These are phyloP conservation scores for Hemibagrus wyckioides DNA, from an alignment of 2,113 vertebrate species.

Conservation along the genomic window DNA sequence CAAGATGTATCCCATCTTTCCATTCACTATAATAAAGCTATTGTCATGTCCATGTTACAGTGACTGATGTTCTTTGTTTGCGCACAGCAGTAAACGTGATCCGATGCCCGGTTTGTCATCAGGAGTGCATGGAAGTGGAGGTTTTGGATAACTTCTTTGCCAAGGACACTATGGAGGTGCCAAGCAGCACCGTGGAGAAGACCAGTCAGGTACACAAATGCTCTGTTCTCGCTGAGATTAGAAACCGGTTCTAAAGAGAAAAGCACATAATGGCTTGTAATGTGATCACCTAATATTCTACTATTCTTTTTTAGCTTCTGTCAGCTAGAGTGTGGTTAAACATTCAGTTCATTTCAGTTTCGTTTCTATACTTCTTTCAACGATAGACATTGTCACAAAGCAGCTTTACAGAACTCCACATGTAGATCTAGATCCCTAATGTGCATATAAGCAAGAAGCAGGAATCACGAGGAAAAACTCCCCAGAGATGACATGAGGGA, in stretches of 20 bases:
- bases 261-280: background rate
- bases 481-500: background rate
- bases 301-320: background rate
- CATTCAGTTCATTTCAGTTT: background rate
- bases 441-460: background rate
- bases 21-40: background rate
- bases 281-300: background rate
- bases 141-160: constrained; percentile 98
- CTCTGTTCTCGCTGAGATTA: background rate
- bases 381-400: background rate
- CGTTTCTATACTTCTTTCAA: background rate
- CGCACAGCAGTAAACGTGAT: constrained; percentile 81
- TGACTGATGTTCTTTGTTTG: constrained; percentile 17
- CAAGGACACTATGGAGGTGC: constrained; percentile 94
- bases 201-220: constrained; percentile 86
- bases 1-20: background rate
- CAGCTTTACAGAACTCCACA: background rate
- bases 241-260: background rate
- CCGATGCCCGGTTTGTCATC: constrained; percentile 92
- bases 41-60: background rate
- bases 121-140: constrained; percentile 95
- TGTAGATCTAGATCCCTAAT: background rate
- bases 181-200: constrained; percentile 98
- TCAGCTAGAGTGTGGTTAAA: background rate
- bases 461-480: background rate